phyloP scores from a whole-genome alignment of 64 coral and sea anemone species.

The Montipora sp. region DNA sequence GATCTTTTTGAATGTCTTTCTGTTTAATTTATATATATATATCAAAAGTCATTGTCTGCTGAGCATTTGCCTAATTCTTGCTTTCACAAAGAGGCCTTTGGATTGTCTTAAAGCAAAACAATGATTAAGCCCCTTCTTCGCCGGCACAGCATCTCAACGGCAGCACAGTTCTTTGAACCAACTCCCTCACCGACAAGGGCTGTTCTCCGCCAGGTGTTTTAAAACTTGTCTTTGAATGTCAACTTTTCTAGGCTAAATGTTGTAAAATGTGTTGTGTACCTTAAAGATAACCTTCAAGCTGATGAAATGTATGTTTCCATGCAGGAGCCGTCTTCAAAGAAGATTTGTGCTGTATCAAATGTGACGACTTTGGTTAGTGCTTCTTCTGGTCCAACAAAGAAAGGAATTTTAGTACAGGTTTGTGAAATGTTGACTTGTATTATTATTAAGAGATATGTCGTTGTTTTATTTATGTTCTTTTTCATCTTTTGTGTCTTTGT shows the following conservation, averaged over 20 bases:
- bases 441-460: neutral
- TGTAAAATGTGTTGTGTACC: neutral
- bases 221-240: neutral
- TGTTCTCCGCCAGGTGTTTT: conserved; percentile 35
- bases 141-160: conserved; percentile 41
- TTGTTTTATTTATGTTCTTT: neutral
- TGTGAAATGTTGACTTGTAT: neutral
- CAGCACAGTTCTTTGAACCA: conserved; percentile 41
- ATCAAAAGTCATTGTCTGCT: neutral
- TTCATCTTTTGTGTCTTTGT: neutral
- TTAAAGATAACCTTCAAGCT: neutral
- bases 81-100: neutral
- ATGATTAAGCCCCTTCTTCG: conserved; percentile 51
- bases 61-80: neutral
- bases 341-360: conserved; percentile 38
- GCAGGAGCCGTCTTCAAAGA: conserved; percentile 42
- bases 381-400: conserved; percentile 20
- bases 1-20: neutral
- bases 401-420: conserved; percentile 53
- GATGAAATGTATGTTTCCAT: conserved; percentile 10
- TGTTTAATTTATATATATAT: neutral
- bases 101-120: neutral
- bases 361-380: conserved; percentile 1
- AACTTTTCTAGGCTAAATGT: neutral
- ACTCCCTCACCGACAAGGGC: conserved; percentile 43